Conservation (phyloP, 2,888 invertebrate genomes). For the Marasmarcha lunaedactyla region DNA sequence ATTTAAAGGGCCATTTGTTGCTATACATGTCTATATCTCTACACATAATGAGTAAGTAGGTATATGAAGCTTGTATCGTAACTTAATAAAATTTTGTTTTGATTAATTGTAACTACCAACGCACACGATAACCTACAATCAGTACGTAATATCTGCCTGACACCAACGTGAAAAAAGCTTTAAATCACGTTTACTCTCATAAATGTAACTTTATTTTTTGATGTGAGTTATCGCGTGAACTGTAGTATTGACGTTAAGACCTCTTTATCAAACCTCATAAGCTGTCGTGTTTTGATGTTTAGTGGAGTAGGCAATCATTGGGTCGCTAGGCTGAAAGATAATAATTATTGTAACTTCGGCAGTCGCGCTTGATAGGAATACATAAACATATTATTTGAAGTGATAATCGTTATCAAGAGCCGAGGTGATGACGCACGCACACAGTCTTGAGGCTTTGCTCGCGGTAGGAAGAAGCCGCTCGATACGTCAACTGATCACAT, state of each 20-base stretch:
- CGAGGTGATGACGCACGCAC: constrained; percentile 63
- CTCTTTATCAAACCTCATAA: constrained; percentile 48
- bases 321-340: constrained; percentile 32
- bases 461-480: no score
- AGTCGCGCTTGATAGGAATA: constrained; percentile 40
- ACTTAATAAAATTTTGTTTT: no score
- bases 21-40: background rate
- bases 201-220: constrained; percentile 7
- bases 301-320: constrained; percentile 20
- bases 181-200: no score
- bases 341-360: constrained; percentile 36
- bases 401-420: constrained; percentile 66
- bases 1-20: constrained; percentile 20
- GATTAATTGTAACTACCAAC: no score
- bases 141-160: no score
- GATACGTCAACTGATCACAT: constrained; percentile 25
- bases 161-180: no score
- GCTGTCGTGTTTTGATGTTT: background rate
- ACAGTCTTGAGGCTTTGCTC: no score
- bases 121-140: no score
- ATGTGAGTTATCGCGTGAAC: constrained; percentile 60
- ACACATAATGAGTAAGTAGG: background rate
- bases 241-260: constrained; percentile 45
- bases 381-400: constrained; percentile 65
- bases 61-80: no score